Evolutionary conservation across 1,140 invertebrate species (phyloP), one percentile per base, ranked within the genome.

Genomic region (Bombus affinis): DNA sequence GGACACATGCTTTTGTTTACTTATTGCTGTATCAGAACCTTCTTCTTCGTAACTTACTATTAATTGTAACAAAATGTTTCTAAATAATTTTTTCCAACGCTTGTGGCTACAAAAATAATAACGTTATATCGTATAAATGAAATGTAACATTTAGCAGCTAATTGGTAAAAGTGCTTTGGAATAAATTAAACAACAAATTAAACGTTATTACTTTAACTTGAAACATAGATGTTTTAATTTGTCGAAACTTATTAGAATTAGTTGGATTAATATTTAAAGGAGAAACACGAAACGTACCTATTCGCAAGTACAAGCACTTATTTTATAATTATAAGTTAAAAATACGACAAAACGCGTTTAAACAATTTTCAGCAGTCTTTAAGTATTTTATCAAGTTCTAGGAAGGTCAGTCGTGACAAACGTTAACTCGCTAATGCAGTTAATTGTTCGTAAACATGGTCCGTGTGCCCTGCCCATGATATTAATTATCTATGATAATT

Each of bases 401-500:
- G 47, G 47, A 82, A 80, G 53, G 65, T 86, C 44, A 70, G n/a
- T 42, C 28, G 47, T 32, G 47, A 53, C 53, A 12, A 44, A 73
- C 44, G 78, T 76, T 83, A 83, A 80, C 72, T 77, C 39, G 77
- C 32, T 80, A 80, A 75, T 66, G 42, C 22, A 70, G 74, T 76
- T 89, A 89, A 89, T 83, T 83, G 87, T 89, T 75, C 78, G 77
- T 89, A 70, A 86, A 78, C 77, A 72, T 78, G 44, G 77, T 80
- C 76, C 70, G 80, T 42, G 72, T 72, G 66, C 72, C 66, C 78
- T 68, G 65, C 44, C 42, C 73, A 81, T 76, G 44, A 80, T 77
- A 76, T 89, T 93, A 92, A 93, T 92, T 93, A 93, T 92, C 89
- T 88, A 92, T 92, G 92, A 91, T 94, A 94, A 93, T 94, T 93